Conservation (phyloP, 2,113 vertebrate species). For the Pungitius pungitius region DNA sequence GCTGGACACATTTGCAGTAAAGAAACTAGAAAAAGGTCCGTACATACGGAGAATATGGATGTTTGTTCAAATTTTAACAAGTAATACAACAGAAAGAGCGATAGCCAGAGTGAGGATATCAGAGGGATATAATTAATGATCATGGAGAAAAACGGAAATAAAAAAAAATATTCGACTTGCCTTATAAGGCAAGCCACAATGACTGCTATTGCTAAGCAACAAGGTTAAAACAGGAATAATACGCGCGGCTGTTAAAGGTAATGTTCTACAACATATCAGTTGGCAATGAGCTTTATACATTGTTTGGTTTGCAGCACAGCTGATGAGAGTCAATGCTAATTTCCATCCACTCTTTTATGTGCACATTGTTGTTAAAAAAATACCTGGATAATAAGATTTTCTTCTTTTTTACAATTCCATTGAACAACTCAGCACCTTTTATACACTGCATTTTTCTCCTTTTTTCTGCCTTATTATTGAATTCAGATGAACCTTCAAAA, state of each 20-base stretch:
- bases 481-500: conserved; percentile 53
- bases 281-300: conserved; percentile 36
- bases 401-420: neutral
- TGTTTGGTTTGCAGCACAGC: conserved; percentile 18
- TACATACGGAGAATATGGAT: conserved; percentile 9
- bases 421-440: conserved; percentile 26
- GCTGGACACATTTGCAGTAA: conserved; percentile 9
- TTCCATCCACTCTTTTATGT: neutral
- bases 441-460: neutral
- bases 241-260: conserved; percentile 33
- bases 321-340: conserved; percentile 26
- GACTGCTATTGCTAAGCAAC: conserved; percentile 44
- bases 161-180: conserved; percentile 8
- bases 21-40: neutral
- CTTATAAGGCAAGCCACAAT: conserved; percentile 28
- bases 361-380: conserved; percentile 17
- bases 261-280: conserved; percentile 24
- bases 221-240: conserved; percentile 32
- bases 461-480: conserved; percentile 33
- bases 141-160: conserved; percentile 30
- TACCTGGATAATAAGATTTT: conserved; percentile 7
- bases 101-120: conserved; percentile 6
- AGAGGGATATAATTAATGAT: conserved; percentile 19
- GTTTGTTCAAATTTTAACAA: conserved; percentile 16
- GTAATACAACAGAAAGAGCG: conserved; percentile 18